These are phyloP conservation scores for Xenentodon cancila DNA, from an alignment of 2,797 vertebrate genomes.

Conservation along the genomic window DNA sequence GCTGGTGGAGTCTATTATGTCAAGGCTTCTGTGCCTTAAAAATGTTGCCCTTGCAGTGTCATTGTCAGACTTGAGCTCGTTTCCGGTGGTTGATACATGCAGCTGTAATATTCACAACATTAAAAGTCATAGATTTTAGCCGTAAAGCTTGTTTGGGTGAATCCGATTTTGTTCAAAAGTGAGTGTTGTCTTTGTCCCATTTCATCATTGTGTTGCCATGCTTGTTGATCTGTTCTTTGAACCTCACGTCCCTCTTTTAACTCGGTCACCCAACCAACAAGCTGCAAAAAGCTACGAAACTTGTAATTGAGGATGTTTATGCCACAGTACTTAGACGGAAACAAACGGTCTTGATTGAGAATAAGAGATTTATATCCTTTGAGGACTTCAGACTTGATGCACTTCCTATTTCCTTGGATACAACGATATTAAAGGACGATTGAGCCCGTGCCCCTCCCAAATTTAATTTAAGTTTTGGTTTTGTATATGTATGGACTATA, in stretches of 20 bases:
- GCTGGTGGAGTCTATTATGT: conserved; percentile 87
- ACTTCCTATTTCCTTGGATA: conserved; percentile 79
- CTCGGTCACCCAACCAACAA: conserved; percentile 57
- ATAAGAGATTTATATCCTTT: conserved; percentile 70
- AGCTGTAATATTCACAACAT: conserved; percentile 55
- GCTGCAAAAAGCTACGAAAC: conserved; percentile 71
- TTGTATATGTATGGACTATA: conserved; percentile 86
- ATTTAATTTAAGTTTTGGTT: conserved; percentile 76
- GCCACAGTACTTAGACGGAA: conserved; percentile 66
- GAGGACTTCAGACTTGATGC: conserved; percentile 82
- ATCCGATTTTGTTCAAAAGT: conserved; percentile 36
- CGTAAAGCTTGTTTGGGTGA: conserved; percentile 63
- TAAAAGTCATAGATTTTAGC: conserved; percentile 58
- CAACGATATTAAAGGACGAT: conserved; percentile 69
- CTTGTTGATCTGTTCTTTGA: conserved; percentile 70
- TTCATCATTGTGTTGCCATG: conserved; percentile 73
- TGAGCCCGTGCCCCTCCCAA: conserved; percentile 62
- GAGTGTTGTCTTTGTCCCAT: conserved; percentile 57
- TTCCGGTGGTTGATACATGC: conserved; percentile 61
- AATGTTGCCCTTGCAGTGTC: conserved; percentile 81
- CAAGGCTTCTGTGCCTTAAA: conserved; percentile 89
- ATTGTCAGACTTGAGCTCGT: conserved; percentile 64
- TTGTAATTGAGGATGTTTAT: conserved; percentile 58
- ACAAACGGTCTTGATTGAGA: conserved; percentile 69
- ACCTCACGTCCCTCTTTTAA: conserved; percentile 52